These are phyloP conservation scores for Ellobius talpinus DNA, from an alignment of 2,113 vertebrate species.

Conservation along the genomic window DNA sequence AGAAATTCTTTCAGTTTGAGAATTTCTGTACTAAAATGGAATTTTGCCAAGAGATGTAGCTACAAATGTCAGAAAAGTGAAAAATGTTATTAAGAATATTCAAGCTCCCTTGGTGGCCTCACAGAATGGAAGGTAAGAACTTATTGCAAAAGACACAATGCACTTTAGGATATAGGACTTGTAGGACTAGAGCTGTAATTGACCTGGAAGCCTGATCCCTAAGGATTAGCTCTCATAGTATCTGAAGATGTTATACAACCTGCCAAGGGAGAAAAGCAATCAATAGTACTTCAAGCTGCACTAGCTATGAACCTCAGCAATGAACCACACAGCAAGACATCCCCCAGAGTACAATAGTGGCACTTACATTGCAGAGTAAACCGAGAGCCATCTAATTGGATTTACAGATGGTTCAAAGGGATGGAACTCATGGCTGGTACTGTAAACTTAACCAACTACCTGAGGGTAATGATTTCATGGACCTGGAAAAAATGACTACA, in stretches of 20 bases:
- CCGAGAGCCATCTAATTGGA: neutral
- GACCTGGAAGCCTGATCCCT: neutral
- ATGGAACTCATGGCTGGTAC: neutral
- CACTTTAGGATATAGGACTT: neutral
- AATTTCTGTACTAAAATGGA: neutral
- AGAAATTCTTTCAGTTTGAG: neutral
- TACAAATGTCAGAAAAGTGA: neutral
- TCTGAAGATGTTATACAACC: neutral
- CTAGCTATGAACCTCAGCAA: neutral
- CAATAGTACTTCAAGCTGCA: neutral
- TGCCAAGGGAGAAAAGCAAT: neutral
- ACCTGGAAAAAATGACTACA: neutral
- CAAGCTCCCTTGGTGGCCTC: neutral
- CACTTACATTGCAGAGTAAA: neutral
- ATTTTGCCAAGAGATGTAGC: neutral
- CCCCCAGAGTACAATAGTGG: neutral
- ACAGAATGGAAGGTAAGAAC: neutral
- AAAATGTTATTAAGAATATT: neutral
- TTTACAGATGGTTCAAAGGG: neutral
- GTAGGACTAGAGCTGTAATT: neutral
- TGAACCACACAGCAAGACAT: neutral
- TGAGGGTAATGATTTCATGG: neutral
- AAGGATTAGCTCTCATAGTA: neutral
- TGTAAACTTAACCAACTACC: neutral
- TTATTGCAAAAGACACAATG: neutral